Evolutionary conservation across 2,113 vertebrate species (phyloP), one percentile per base, ranked within the genome.

Genomic region (Hassar affinis): DNA sequence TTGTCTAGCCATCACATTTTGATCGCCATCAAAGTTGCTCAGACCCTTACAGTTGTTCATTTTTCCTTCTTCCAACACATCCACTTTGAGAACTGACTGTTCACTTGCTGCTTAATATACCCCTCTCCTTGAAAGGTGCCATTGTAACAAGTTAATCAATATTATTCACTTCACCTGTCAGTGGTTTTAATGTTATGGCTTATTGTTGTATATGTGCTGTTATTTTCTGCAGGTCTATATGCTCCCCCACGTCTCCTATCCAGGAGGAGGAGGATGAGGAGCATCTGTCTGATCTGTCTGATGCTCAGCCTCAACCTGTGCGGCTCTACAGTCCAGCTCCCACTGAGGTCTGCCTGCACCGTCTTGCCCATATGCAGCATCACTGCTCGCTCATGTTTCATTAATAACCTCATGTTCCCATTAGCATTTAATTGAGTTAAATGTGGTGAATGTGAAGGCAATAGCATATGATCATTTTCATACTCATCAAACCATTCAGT

Each of bases 221-320:
- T 33, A 15, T 64, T 56, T n/a, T 86, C 4, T 30, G 0, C 88
- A 97, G 96, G 88, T 92, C 92, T 18, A 89, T 94, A 76, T 90
- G 93, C 17, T 96, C 95, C n/a, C 95, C 96, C 0, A 96, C 96
- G 0, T 96, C 95, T 10, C 95, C 96, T 0, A 95, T 96, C 88
- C 95, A 93, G 0, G 95, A 96, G 87, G 95, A 96, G 79, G 95
- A 96, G 35, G 87, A 88, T 0, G 94, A 96, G 81, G 95, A 96
- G 89, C 95, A 93, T 84, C 90, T 95, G 75, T 95, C 95, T 0
- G 94, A 94, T 86, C 92, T 92, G 77, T 93, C 89, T 0, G 93
- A 94, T 9, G 86, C 89, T 0, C 93, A 91, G 56, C 90, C 91
- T 0, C 92, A 91, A 86, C 89, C 92, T 85, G 86, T 87, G 18